Percentiles rank a stretch among this genome's conserved stretches.
These are phyloP conservation scores for Limnothrissa miodon DNA, from an alignment of 2,113 vertebrate species.

Conservation along the genomic window DNA sequence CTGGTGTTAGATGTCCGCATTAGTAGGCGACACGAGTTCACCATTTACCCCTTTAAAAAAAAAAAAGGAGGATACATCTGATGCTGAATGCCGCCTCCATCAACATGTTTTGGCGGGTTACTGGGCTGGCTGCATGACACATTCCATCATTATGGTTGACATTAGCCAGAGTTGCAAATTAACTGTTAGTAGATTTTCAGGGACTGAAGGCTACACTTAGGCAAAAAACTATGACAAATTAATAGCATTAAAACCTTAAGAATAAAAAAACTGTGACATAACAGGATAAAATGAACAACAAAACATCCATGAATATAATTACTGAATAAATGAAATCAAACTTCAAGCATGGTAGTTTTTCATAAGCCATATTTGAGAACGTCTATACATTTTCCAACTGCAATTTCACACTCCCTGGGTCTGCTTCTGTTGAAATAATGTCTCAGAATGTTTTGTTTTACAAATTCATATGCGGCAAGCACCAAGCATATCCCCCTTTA, in stretches of 20 bases:
- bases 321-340: constrained; percentile 33
- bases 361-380: constrained; percentile 30
- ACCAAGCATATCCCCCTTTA: background rate
- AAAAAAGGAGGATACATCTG: constrained; percentile 26
- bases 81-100: constrained; percentile 5
- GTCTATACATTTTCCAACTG: constrained; percentile 20
- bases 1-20: constrained; percentile 40
- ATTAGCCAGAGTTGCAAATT: constrained; percentile 32
- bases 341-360: constrained; percentile 21
- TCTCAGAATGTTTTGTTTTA: constrained; percentile 13
- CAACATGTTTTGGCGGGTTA: constrained; percentile 41
- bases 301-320: constrained; percentile 42
- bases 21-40: constrained; percentile 34
- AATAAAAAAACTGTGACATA: constrained; percentile 36
- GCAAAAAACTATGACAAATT: background rate
- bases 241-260: constrained; percentile 22
- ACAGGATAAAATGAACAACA: constrained; percentile 8
- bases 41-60: constrained; percentile 44
- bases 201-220: background rate
- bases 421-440: constrained; percentile 20
- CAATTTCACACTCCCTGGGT: constrained; percentile 23
- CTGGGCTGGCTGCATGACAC: too few relatives aligned
- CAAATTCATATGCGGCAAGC: background rate
- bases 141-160: constrained; percentile 55
- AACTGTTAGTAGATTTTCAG: background rate